Evolutionary conservation across 2,113 vertebrate genomes (phyloP), one percentile per base, ranked within the genome.

Genomic region (Corythoichthys intestinalis): DNA sequence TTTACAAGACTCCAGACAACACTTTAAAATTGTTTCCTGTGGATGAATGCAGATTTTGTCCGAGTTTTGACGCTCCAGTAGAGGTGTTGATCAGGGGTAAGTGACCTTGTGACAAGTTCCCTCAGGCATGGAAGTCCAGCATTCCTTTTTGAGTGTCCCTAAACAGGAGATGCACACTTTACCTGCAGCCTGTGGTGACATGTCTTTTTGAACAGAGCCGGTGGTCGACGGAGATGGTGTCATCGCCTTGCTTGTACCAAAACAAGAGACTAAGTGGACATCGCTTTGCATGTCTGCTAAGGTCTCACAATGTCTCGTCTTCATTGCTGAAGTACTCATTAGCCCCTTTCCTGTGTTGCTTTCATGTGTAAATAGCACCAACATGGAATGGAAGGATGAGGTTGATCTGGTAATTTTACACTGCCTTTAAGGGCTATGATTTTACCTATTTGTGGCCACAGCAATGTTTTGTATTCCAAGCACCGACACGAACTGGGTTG

Each of bases 161-260:
- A 39, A 61, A 61, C 59, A n/a, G 59, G 59, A 61, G 38, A n/a
- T n/a, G 37, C 15, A n/a, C 59, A 61, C 59, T 61, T 61, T 39
- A 37, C 56, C 28, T 7, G 59, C 37, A 41, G 38, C 38, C 37
- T 41, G 38, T 61, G 17, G 38, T 8, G 17, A 61, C 59, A 14
- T 37, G 56, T 37, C 56, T 14, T 58, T 58, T 58, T 58, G 12
- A 58, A 14, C 56, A 14, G 34, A 12, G 12, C 20, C 56, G 56
- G 56, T 37, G 56, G 34, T 58, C 56, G 34, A 7, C 2, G 10
- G 38, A 2, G 59, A 10, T 14, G 14, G 15, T 61, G 59, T 61
- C 38, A 41, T 61, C 38, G 15, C 38, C 59, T n/a, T 17, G 59
- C 38, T 61, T 61, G 38, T 61, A 15, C 59, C 59, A 61, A 39